These are phyloP conservation scores for Saturnia japonica DNA, from an alignment of 2,888 invertebrate genomes.

Conservation along the genomic window DNA sequence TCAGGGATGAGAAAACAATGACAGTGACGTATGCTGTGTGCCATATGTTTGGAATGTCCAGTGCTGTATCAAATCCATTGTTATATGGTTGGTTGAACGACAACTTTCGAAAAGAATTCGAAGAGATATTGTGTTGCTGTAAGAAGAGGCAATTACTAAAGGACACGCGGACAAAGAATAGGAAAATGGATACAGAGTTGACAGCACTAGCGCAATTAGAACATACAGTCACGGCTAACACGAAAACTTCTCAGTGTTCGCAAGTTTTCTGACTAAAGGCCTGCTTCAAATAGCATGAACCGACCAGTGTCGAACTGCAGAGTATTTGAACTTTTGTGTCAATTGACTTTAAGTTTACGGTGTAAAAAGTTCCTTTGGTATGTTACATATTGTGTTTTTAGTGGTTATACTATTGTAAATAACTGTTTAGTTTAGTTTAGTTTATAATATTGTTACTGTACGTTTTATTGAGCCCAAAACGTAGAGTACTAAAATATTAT, in stretches of 20 bases:
- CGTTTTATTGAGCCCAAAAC: conserved; percentile 79
- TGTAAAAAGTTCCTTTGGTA: conserved; percentile 65
- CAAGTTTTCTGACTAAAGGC: conserved; percentile 80
- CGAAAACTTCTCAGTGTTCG: conserved; percentile 79
- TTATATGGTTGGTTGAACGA: conserved; percentile 97
- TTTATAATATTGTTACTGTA: conserved; percentile 54
- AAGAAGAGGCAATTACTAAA: conserved; percentile 62
- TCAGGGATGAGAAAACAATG: conserved; percentile 76
- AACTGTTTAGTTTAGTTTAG: conserved; percentile 36
- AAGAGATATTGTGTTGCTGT: conserved; percentile 86
- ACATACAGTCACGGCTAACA: conserved; percentile 69
- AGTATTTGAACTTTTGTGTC: conserved; percentile 57
- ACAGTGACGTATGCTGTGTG: conserved; percentile 83
- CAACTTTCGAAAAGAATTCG: conserved; percentile 95
- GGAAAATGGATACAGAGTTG: conserved; percentile 72
- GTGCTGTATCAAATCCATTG: conserved; percentile 95
- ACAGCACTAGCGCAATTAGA: conserved; percentile 73
- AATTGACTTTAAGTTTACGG: conserved; percentile 52
- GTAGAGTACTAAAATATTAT: conserved; percentile 58
- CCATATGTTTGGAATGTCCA: conserved; percentile 88
- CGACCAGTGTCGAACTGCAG: conserved; percentile 63
- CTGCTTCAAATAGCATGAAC: conserved; percentile 75
- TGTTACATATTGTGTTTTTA: conserved; percentile 29
- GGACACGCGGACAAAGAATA: conserved; percentile 62
- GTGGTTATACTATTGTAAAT: conserved; percentile 35